phyloP scores from a whole-genome alignment of 2,888 invertebrate genomes.

The Peribatodes rhomboidaria region DNA sequence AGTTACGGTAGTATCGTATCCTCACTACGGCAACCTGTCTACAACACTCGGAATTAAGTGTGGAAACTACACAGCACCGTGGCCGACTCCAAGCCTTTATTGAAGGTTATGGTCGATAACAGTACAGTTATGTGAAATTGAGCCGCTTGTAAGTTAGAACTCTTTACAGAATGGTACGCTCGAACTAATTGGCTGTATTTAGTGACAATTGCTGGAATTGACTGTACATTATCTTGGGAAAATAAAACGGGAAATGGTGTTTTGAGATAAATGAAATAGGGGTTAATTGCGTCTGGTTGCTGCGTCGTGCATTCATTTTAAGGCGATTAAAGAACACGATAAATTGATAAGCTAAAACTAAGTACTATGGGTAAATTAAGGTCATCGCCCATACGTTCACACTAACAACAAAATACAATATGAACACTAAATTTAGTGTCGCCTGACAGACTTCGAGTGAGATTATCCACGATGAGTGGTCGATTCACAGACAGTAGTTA shows the following conservation, averaged over 20 bases:
- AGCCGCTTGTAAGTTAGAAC: constrained; percentile 19
- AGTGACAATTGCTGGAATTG: constrained; percentile 25
- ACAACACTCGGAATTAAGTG: constrained; percentile 49
- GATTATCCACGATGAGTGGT: no score
- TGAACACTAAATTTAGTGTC: no score
- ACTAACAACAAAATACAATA: no score
- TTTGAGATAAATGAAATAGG: not conserved
- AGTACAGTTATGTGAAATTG: constrained; percentile 62
- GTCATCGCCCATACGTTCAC: no score
- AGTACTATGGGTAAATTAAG: no score
- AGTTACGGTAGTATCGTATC: not conserved
- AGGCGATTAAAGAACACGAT: no score
- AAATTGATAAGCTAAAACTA: no score
- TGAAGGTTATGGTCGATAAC: constrained; percentile 68
- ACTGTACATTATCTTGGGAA: constrained; percentile 6
- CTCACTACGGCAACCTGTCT: constrained; percentile 5
- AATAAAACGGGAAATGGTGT: constrained; percentile 1
- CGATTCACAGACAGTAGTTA: no score
- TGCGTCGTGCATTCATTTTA: not conserved
- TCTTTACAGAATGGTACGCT: constrained; percentile 17
- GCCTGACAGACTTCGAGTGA: no score
- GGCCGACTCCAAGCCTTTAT: constrained; percentile 48
- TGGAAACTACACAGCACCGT: constrained; percentile 56
- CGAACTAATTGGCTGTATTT: constrained; percentile 15
- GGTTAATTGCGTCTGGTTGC: not conserved